These are phyloP conservation scores for Hirudo medicinalis DNA, from an alignment of 1,140 invertebrate species.

Conservation along the genomic window DNA sequence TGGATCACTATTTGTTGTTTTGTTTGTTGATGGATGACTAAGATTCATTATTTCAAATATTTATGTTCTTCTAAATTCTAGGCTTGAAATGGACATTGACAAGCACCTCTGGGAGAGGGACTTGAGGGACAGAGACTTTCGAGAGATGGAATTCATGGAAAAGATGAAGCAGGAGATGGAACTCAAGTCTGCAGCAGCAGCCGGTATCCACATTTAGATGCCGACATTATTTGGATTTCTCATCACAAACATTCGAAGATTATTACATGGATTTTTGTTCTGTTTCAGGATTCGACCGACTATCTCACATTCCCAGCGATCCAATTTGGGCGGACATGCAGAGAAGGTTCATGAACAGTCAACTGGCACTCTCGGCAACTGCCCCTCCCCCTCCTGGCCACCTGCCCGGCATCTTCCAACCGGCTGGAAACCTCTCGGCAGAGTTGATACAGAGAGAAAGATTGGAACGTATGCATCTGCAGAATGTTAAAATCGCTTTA, in stretches of 20 bases:
- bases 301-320: slow-evolving; percentile 45
- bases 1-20: neutral
- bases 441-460: slow-evolving; percentile 59
- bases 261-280: neutral
- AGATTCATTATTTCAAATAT: neutral
- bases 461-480: slow-evolving; percentile 35
- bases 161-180: slow-evolving; percentile 39
- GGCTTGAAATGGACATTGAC: slow-evolving; percentile 64
- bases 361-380: slow-evolving; percentile 23
- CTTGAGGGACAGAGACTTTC: slow-evolving; percentile 56
- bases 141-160: slow-evolving; percentile 54
- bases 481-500: no score
- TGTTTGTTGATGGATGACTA: neutral
- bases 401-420: slow-evolving; percentile 50
- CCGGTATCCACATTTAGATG: neutral
- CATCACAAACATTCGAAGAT: neutral
- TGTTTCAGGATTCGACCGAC: slow-evolving; percentile 31
- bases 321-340: slow-evolving; percentile 82
- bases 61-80: slow-evolving; percentile 31
- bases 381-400: slow-evolving; percentile 42
- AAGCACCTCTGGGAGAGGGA: slow-evolving; percentile 69
- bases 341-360: slow-evolving; percentile 46
- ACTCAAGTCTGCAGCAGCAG: slow-evolving; percentile 36
- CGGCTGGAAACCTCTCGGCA: slow-evolving; percentile 45
- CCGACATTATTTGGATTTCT: neutral